A percentile compares a stretch with the other conserved stretches of the same genome.
phyloP scores from a whole-genome alignment of 2,113 vertebrate species.

The Neodontobutis hainanensis region DNA sequence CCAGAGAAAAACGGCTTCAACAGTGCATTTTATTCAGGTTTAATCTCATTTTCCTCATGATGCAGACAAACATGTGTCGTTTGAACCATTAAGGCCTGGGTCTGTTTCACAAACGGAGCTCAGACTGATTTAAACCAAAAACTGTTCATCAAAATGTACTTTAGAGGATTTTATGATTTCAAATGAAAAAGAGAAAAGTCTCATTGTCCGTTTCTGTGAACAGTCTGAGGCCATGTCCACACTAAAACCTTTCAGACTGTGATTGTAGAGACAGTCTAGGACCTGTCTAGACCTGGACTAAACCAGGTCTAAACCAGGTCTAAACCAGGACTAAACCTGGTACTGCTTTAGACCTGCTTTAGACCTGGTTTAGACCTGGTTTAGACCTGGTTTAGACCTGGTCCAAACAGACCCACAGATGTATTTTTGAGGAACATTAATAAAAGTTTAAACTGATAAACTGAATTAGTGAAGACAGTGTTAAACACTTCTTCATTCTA shows the following conservation, averaged over 20 bases:
- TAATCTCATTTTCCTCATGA: not conserved
- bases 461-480: not conserved
- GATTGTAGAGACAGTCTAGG: too few relatives aligned
- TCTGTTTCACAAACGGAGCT: not conserved
- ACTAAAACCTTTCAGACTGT: not conserved
- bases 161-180: too few relatives aligned
- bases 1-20: not conserved
- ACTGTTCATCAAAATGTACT: not conserved
- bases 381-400: too few relatives aligned
- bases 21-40: not conserved
- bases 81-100: not conserved
- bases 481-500: slow-evolving; percentile 1
- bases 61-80: slow-evolving; percentile 1
- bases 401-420: too few relatives aligned
- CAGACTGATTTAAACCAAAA: not conserved
- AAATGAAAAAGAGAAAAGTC: not conserved
- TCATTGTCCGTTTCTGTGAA: not conserved
- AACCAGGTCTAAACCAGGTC: too few relatives aligned
- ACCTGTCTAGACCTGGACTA: too few relatives aligned
- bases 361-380: too few relatives aligned
- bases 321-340: too few relatives aligned
- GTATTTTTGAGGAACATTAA: too few relatives aligned
- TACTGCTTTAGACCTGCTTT: too few relatives aligned
- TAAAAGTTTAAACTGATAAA: too few relatives aligned
- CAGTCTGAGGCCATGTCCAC: not conserved